These are phyloP conservation scores for Agrotis exclamationis DNA, from an alignment of 2,888 invertebrate species.

Conservation along the genomic window DNA sequence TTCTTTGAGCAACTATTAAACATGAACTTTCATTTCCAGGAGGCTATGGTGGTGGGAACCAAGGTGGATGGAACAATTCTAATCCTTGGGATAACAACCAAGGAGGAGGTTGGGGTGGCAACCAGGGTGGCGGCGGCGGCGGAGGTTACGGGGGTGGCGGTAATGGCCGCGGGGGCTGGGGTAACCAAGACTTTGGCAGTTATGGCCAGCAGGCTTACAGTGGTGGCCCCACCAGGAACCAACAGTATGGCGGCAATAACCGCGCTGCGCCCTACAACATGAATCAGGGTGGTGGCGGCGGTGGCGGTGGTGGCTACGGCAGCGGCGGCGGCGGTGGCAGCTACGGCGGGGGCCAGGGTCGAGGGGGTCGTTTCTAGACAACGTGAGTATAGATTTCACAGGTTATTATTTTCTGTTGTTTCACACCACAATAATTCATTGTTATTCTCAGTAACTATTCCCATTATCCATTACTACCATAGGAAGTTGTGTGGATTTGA, in stretches of 20 bases:
- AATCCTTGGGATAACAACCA: slow-evolving; percentile 90
- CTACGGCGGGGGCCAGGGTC: slow-evolving; percentile 85
- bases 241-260: slow-evolving; percentile 93
- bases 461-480: slow-evolving; percentile 60
- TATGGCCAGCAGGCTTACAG: slow-evolving; percentile 96
- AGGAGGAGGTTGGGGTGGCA: slow-evolving; percentile 88
- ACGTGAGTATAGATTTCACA: slow-evolving; percentile 75
- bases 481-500: slow-evolving; percentile 71
- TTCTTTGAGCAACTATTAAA: neutral
- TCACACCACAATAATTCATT: slow-evolving; percentile 69
- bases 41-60: slow-evolving; percentile 91
- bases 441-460: slow-evolving; percentile 58
- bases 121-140: slow-evolving; percentile 75
- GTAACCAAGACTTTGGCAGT: slow-evolving; percentile 94
- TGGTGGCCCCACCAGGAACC: slow-evolving; percentile 96
- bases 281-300: slow-evolving; percentile 91
- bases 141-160: slow-evolving; percentile 81
- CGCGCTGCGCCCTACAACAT: slow-evolving; percentile 94
- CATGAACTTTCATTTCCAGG: slow-evolving; percentile 74
- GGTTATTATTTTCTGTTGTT: slow-evolving; percentile 59
- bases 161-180: slow-evolving; percentile 88
- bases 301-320: slow-evolving; percentile 82
- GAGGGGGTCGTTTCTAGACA: slow-evolving; percentile 82
- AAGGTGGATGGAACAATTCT: slow-evolving; percentile 91
- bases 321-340: slow-evolving; percentile 86